Percentiles rank a stretch among this genome's conserved stretches.
Evolutionary conservation across 1,140 invertebrate species (phyloP).

Genomic region (Eriosoma lanigerum): DNA sequence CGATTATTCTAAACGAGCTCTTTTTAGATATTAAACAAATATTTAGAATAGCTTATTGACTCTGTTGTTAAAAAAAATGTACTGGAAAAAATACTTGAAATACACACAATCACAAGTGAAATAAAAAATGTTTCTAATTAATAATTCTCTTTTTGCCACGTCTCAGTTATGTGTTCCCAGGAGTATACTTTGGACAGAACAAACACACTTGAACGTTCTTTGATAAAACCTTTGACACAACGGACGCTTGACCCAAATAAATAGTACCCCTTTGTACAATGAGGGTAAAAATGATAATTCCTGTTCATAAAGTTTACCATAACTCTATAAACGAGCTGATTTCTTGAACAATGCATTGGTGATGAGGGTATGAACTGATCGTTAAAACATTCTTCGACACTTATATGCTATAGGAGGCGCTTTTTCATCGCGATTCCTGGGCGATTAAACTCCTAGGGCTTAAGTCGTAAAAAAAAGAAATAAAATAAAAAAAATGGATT

Average conservation of each 20-base stretch:
- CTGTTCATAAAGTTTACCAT: constrained; percentile 1
- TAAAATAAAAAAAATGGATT: constrained; percentile 42
- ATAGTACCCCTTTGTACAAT: neutral
- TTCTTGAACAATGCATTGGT: neutral
- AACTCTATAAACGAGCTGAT: constrained; percentile 22
- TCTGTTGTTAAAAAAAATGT: neutral
- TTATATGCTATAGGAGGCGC: neutral
- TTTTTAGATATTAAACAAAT: neutral
- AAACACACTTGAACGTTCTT: constrained; percentile 8
- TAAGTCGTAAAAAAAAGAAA: constrained; percentile 30
- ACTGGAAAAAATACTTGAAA: neutral
- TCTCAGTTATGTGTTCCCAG: neutral
- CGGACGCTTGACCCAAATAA: constrained; percentile 1
- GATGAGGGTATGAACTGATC: constrained; percentile 58
- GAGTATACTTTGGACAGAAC: neutral
- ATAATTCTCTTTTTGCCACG: constrained; percentile 13
- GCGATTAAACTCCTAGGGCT: constrained; percentile 30
- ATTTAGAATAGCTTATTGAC: constrained; percentile 1
- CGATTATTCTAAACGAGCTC: constrained; percentile 6
- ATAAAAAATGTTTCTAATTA: constrained; percentile 11
- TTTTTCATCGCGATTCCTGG: constrained; percentile 11
- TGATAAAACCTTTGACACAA: constrained; percentile 10
- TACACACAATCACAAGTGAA: neutral
- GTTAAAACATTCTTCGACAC: constrained; percentile 67
- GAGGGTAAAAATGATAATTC: constrained; percentile 19